Conservation (phyloP, 2,888 invertebrate species). For the Notocelia uddmanniana region DNA sequence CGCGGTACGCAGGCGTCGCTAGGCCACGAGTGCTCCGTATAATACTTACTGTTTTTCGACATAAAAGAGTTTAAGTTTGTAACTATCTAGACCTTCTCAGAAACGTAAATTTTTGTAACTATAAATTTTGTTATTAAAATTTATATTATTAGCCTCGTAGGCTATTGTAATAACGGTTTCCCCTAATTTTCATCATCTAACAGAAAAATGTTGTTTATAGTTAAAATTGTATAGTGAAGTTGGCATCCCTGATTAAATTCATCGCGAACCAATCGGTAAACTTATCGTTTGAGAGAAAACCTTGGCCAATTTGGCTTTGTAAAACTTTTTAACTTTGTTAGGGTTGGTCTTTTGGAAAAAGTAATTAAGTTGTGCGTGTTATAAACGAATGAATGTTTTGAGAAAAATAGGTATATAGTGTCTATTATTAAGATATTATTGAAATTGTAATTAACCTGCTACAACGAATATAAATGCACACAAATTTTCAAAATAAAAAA, state of each 20-base stretch:
- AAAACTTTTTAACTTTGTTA: neutral
- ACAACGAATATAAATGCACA: neutral
- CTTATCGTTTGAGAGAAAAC: constrained; percentile 1
- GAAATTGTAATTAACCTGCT: neutral
- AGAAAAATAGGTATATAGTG: no score
- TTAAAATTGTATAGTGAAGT: neutral
- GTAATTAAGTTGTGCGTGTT: neutral
- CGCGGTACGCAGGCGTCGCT: no score
- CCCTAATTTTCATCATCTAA: constrained; percentile 1
- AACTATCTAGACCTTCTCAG: no score
- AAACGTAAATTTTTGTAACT: no score
- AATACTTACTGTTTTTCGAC: no score
- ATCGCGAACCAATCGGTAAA: neutral
- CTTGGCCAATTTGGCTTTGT: neutral
- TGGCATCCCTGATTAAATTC: constrained; percentile 10
- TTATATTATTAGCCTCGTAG: no score
- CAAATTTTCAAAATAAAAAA: no score
- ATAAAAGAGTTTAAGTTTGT: no score
- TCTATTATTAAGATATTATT: no score
- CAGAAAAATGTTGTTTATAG: neutral
- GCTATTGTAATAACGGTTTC: neutral
- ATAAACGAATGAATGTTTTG: neutral
- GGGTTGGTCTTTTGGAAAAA: neutral
- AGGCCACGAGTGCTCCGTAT: no score
- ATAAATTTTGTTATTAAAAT: no score